Base-by-base conservation (phyloP, 2,113 vertebrate genomes). In the Perccottus glenii region DNA sequence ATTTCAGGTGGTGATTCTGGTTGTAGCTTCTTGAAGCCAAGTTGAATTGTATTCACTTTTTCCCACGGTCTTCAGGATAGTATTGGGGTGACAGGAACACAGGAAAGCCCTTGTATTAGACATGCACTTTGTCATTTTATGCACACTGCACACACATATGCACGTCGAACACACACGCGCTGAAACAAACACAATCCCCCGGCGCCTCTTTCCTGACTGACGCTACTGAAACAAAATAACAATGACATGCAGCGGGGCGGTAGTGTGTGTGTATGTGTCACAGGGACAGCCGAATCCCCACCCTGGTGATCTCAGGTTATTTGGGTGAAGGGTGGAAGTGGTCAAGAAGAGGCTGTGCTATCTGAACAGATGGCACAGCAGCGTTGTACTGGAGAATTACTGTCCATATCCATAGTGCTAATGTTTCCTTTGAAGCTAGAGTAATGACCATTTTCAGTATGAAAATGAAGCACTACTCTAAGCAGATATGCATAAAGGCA, bases 101-200 rank as follows among this genome's bases (percentile, higher is more conserved):
- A 80, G 87, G 88, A 90, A 90, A 88, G 81, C 72, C 79, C 70
- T 70, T 69, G 69, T 72, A 70, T 58, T 86, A 75, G 87, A 83
- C 80, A 63, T 60, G 38, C 49, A 68, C 63, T 62, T 50, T 82
- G 72, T 77, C 68, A 77, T 73, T 72, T 78, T 56, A 58, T 8
- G 11, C 71, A 40, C 67, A 1, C 59, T 33, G 33, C 51, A 67
- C 65, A 67, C 45, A 75, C 66, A 68, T 53, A 57, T 66, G 73
- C 12, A 60, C 71, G 67, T 67, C 65, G 80, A 78, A 87, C 83
- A 87, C 85, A 48, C 85, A 76, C 87, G 75, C 7, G 60, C 77
- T 84, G 86, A 89, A 87, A 89, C 87, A 90, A 90, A 90, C 86
- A 89, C 80, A 90, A 84, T 88, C 81, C 83, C 83, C 87, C 58